A percentile compares a stretch with the other conserved stretches of the same genome.
Evolutionary conservation across 2,113 vertebrate genomes (phyloP).

Genomic region (Solea solea): DNA sequence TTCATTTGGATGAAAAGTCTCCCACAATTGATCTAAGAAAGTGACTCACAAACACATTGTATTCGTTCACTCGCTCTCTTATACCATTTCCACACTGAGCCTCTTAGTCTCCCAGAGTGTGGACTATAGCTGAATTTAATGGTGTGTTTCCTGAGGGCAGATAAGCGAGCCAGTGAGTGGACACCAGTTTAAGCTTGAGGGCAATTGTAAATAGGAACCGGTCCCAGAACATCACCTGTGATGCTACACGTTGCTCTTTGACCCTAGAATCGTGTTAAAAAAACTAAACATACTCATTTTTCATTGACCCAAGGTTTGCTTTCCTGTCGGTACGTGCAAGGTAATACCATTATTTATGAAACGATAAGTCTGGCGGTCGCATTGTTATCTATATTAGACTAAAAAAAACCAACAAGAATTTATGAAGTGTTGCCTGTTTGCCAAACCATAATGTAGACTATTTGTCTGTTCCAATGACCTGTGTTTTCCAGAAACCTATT

Average conservation of each 20-base stretch:
- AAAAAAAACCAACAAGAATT: too few relatives aligned
- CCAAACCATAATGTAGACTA: too few relatives aligned
- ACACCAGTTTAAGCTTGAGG: background rate
- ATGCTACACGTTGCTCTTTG: background rate
- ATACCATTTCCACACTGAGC: background rate
- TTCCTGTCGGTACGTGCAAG: background rate
- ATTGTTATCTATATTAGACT: too few relatives aligned
- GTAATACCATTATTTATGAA: background rate
- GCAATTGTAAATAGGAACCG: conserved; percentile 3
- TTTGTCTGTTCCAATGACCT: background rate
- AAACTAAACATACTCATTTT: background rate
- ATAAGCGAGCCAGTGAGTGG: conserved; percentile 4
- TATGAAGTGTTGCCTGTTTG: background rate
- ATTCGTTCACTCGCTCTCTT: background rate
- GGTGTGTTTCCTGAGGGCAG: conserved; percentile 10
- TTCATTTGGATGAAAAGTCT: conserved; percentile 9
- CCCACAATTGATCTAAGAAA: background rate
- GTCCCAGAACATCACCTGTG: background rate
- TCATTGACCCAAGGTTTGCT: background rate
- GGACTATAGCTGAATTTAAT: background rate
- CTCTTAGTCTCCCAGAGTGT: background rate
- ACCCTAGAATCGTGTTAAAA: background rate
- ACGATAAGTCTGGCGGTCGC: background rate
- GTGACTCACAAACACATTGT: conserved; percentile 4
- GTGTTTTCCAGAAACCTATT: background rate